These are phyloP conservation scores for Variabilichromis moorii DNA, from an alignment of 2,113 vertebrate genomes.

Conservation along the genomic window DNA sequence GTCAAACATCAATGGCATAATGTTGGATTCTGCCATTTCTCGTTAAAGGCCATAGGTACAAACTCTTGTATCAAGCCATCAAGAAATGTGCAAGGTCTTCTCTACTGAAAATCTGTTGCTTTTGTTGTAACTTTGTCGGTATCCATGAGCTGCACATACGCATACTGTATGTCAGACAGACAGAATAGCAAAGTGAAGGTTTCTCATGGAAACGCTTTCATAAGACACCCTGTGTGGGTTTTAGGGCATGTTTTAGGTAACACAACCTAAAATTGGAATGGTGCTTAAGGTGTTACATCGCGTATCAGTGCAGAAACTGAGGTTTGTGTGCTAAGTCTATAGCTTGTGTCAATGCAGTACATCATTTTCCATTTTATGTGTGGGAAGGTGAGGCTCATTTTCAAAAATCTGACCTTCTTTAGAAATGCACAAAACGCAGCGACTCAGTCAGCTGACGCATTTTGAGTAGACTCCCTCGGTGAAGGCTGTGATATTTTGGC, in stretches of 20 bases:
- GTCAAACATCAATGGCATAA: neutral
- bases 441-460: neutral
- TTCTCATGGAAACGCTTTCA: neutral
- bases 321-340: neutral
- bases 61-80: neutral
- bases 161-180: neutral
- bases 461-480: neutral
- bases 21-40: neutral
- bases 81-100: neutral
- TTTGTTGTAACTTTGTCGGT: neutral
- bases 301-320: neutral
- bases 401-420: neutral
- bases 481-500: neutral
- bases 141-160: neutral
- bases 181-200: neutral
- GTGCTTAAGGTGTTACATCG: neutral
- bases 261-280: neutral
- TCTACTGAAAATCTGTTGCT: neutral
- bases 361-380: neutral
- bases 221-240: neutral
- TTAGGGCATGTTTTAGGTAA: neutral
- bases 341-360: neutral
- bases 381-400: neutral
- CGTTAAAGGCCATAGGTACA: neutral
- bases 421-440: neutral